Base-by-base conservation (phyloP, 2,113 vertebrate species). In the Sardina pilchardus region DNA sequence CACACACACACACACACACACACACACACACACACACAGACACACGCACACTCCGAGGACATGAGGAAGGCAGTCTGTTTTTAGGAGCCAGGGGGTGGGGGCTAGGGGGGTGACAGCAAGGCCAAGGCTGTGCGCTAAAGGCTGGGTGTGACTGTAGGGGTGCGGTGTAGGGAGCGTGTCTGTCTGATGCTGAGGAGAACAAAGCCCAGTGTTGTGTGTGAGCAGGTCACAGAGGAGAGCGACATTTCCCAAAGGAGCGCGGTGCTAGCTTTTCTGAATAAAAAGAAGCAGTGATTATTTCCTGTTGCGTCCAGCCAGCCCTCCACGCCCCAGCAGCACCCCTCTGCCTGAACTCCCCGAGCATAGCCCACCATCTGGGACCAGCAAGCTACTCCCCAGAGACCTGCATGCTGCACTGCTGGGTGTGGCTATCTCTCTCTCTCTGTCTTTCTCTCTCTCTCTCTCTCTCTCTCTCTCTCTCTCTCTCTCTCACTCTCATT, bases 231-330 rank as follows among this genome's bases (percentile, higher is more conserved):
- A 43, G 30, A 85, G 90, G 88, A 80, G 48, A 24, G 45, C 81
- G 85, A 88, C 85, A 53, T 90, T 90, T 88, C 88, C 84, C 78
- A 0, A 53, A 91, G 90, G 92, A 93, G 90, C 89, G 86, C 83
- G 80, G 83, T 81, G 26, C n/a, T 71, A 10, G 63, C 26, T 16
- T 34, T 71, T 34, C 10, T 71, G 30, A 84, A 85, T 91, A 85
- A 89, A 91, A 94, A 89, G 89, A 91, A 89, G 90, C 75, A 85
- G 90, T 94, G 91, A 93, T 93, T 93, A 92, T 92, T 93, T 93
- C 90, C 92, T 92, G 82, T 87, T 63, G 87, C 92, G 89, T 91
- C n/a, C 30, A 26, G 91, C 91, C 87, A 84, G 86, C 81, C 86
- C 85, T 82, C 87, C 43, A 84, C 83, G 39, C 84, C 88, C 85